These are phyloP conservation scores for Raphicerus campestris DNA, from an alignment of 2,113 vertebrate species.

Conservation along the genomic window DNA sequence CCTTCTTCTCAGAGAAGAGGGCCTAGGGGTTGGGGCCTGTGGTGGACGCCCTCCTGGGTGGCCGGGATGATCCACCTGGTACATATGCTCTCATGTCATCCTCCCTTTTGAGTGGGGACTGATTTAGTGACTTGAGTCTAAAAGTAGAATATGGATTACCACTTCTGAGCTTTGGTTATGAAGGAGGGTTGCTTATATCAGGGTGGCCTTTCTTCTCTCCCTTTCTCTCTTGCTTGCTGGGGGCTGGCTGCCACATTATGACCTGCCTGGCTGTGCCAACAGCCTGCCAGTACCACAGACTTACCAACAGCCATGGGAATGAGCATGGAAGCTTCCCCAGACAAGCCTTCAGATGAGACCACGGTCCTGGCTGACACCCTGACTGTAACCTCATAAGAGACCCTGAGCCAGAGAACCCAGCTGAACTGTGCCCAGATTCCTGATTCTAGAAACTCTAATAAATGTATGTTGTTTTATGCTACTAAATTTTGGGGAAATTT, in stretches of 20 bases:
- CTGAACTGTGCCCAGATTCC: not conserved
- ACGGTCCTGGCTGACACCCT: not conserved
- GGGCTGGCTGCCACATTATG: not conserved
- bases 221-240: not conserved
- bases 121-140: not conserved
- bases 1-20: not conserved
- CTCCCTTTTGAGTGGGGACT: not conserved
- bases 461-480: not conserved
- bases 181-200: not conserved
- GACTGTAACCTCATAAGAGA: too few species aligned
- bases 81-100: not conserved
- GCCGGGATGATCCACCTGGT: not conserved
- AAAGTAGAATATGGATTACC: not conserved
- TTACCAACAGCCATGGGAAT: fast-evolving
- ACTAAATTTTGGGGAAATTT: not conserved
- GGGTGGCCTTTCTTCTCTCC: too few species aligned
- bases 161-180: not conserved
- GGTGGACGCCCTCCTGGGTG: too few species aligned
- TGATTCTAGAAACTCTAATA: not conserved
- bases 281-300: not conserved
- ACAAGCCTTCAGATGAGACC: not conserved
- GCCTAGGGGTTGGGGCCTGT: not conserved
- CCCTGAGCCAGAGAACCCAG: not conserved
- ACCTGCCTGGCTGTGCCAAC: not conserved
- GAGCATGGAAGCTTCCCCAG: not conserved